Base-by-base conservation (phyloP, 2,113 vertebrate genomes). In the Equus quagga region DNA sequence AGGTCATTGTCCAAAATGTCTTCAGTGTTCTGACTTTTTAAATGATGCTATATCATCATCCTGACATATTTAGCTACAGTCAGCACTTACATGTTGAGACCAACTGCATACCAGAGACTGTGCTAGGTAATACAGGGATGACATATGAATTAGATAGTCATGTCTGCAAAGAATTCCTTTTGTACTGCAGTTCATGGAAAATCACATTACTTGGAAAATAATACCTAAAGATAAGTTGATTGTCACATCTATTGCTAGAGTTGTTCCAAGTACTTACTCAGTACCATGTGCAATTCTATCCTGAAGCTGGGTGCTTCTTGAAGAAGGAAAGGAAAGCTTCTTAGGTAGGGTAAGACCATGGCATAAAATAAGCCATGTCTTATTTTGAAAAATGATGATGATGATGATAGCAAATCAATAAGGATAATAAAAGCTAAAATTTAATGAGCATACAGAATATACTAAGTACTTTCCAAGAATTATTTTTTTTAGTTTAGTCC, bases 171-270 rank as follows among this genome's bases (percentile, higher is more conserved):
- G 15, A 91, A 80, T 5, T 62, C 33, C 58, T 85, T 95, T 79
- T 51, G 14, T 21, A 64, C 2, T n/a, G 17, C 11, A 89, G 6
- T 76, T 92, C 36, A 76, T 19, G 33, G 36, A 92, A 92, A 58
- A n/a, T 86, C 62, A 58, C 11, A 72, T 72, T 91, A 70, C 88
- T 91, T 78, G 26, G 18, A 56, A 94, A 96, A 92, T 58, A 44
- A 88, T 64, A 12, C 8, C 36, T 78, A 44, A 67, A 88, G 8
- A 44, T 67, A 86, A 73, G 4, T n/a, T 83, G 12, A 14, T 14
- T 36, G 8, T 82, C n/a, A 80, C 14, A 41, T 58, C 31, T 83
- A 23, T 69, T 62, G 1, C 10, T 33, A 83, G 1, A 1, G 36
- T 58, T 85, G 51, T 62, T 36, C 11, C 2, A 44, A 21, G 24